A percentile compares a stretch with the other conserved stretches of the same genome.
Conservation (phyloP, 2,113 vertebrate species). For the Acrocephalus kingi region DNA sequence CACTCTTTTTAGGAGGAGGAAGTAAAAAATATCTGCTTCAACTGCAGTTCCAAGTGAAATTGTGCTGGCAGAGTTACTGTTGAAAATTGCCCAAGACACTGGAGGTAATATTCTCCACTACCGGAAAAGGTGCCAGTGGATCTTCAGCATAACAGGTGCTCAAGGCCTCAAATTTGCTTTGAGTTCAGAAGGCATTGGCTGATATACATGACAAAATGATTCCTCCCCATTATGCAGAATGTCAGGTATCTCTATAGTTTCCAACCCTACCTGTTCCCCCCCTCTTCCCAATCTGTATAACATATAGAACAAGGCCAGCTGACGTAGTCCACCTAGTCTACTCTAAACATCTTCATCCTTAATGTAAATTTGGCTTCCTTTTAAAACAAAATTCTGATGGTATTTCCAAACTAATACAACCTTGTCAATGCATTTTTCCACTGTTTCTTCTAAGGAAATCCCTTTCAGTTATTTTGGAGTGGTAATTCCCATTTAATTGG, state of each 20-base stretch:
- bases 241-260: not conserved
- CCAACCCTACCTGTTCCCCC: rapidly evolving
- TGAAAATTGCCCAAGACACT: not conserved
- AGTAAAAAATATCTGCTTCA: not conserved
- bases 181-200: not conserved
- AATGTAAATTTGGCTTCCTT: not conserved
- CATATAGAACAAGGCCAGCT: not conserved
- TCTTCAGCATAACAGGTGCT: not conserved
- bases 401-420: not conserved
- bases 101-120: not conserved
- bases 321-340: not conserved
- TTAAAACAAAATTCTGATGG: not conserved
- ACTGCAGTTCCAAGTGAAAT: not conserved
- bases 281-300: rapidly evolving
- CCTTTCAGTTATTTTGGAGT: not conserved
- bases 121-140: not conserved
- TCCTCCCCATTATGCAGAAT: not conserved
- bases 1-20: not conserved
- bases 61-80: not conserved
- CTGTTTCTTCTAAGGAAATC: not conserved
- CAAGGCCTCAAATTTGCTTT: not conserved
- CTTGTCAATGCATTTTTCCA: not conserved
- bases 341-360: not conserved
- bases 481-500: not conserved
- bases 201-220: not conserved